Evolutionary conservation across 1,140 invertebrate genomes (phyloP).

Genomic region (Meloidogyne hapla): DNA sequence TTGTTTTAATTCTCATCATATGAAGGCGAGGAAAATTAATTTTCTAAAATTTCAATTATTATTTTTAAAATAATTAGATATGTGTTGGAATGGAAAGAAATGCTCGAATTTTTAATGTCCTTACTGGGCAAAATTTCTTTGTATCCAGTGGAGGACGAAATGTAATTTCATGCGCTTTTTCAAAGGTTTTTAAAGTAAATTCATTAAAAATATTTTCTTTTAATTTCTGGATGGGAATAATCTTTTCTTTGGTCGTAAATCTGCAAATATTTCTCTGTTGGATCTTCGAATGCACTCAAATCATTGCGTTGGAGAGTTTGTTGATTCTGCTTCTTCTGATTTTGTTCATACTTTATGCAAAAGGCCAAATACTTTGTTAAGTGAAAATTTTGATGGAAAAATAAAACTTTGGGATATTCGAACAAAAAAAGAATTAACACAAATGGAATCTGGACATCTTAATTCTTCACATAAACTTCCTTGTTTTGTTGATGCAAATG

Average conservation of each 20-base stretch:
- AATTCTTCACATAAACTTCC: conserved; percentile 38
- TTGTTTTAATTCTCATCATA: conserved; percentile 36
- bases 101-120: conserved; percentile 33
- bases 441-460: conserved; percentile 22
- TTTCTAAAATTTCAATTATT: not conserved
- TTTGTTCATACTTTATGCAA: conserved; percentile 26
- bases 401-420: conserved; percentile 37
- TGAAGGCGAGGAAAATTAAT: conserved; percentile 14
- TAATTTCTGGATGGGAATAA: conserved; percentile 30
- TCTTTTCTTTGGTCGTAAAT: conserved; percentile 28
- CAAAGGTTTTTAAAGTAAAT: conserved; percentile 27
- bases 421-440: not conserved
- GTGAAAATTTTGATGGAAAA: conserved; percentile 40
- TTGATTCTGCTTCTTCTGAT: conserved; percentile 25
- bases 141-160: conserved; percentile 33
- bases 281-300: conserved; percentile 26
- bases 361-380: conserved; percentile 26
- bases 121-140: conserved; percentile 28
- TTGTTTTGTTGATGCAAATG: conserved; percentile 35
- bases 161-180: conserved; percentile 32
- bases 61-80: not conserved
- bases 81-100: conserved; percentile 35
- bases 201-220: conserved; percentile 14
- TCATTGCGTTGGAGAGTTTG: conserved; percentile 32
- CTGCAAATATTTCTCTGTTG: conserved; percentile 30